Percentiles rank a stretch among this genome's conserved stretches.
These are phyloP conservation scores for Aselliscus stoliczkanus DNA, from an alignment of 2,797 vertebrate genomes.

Conservation along the genomic window DNA sequence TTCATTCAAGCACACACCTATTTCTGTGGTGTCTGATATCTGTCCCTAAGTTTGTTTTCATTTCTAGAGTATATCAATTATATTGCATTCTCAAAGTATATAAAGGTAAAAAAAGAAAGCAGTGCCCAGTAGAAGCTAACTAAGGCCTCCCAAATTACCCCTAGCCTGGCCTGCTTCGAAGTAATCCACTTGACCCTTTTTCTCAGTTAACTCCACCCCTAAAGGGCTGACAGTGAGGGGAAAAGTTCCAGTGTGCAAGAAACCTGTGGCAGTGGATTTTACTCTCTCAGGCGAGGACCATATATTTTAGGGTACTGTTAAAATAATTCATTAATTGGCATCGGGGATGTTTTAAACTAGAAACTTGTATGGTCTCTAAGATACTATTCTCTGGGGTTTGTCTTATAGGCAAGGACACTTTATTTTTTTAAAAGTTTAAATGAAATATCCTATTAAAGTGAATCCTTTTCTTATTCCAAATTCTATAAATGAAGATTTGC, in stretches of 20 bases:
- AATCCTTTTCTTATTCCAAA: background rate
- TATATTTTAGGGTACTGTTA: background rate
- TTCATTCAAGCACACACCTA: accelerated
- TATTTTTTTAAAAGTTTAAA: background rate
- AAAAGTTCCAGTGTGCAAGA: background rate
- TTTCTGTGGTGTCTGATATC: background rate
- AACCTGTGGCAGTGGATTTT: background rate
- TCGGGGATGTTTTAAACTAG: background rate
- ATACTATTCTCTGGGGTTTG: background rate
- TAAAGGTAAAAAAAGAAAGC: background rate
- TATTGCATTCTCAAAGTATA: background rate
- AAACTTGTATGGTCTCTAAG: background rate
- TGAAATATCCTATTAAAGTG: background rate
- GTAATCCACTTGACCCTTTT: background rate
- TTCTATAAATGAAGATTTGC: background rate
- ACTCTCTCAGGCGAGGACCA: background rate
- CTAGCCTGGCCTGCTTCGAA: background rate
- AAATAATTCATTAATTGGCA: background rate
- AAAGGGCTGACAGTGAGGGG: background rate
- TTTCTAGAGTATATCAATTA: background rate
- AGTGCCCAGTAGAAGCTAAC: background rate
- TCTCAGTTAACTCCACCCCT: background rate
- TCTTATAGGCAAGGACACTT: background rate
- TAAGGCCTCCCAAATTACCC: background rate
- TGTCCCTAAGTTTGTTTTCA: background rate